Base-by-base conservation (phyloP, 2,797 vertebrate genomes). In the Amblyraja radiata region DNA sequence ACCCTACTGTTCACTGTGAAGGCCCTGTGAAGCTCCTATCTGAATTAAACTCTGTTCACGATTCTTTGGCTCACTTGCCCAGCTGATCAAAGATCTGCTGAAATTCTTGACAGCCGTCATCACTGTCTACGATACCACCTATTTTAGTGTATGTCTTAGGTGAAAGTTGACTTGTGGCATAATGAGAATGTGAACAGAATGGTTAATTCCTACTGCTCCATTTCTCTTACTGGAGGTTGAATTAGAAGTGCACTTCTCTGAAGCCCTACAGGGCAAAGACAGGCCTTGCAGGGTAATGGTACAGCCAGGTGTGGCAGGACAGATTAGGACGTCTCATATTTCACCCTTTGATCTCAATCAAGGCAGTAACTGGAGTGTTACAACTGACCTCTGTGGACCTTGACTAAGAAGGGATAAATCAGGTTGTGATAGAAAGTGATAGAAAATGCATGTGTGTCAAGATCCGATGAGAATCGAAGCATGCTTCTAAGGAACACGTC, bases 361-460 rank as follows among this genome's bases (percentile, higher is more conserved):
- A n/a, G 61, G 32, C 13, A 32, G n/a, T 68, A 36, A 63, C 84
- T 88, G n/a, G 84, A 68, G n/a, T 16, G 2, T 36, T 88, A 88
- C 84, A 36, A 88, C 36, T 88, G 61, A 88, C 63, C n/a, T 88
- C n/a, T 8, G n/a, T 68, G 84, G 68, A 88, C 84, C 63, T 25
- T 16, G 84, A 88, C 32, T 88, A 32, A 88, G 84, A 88, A 63
- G 14, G 84, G 28, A 68, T 36, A 88, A 68, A 68, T 88, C 84
- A 88, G 61, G 63, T 23, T 63, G 16, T 68, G n/a, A 68, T 88
- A 88, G 84, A n/a, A 88, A 88, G 28, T 88, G 61, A 88, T 88
- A 65, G 84, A 32, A 88, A 88, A 32, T 88, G 16, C 63, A 88
- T 36, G 63, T 88, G 8, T 88, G 63, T 68, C 6, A 88, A 21